Conservation (phyloP, 2,113 vertebrate genomes). For the Pterocles gutturalis region DNA sequence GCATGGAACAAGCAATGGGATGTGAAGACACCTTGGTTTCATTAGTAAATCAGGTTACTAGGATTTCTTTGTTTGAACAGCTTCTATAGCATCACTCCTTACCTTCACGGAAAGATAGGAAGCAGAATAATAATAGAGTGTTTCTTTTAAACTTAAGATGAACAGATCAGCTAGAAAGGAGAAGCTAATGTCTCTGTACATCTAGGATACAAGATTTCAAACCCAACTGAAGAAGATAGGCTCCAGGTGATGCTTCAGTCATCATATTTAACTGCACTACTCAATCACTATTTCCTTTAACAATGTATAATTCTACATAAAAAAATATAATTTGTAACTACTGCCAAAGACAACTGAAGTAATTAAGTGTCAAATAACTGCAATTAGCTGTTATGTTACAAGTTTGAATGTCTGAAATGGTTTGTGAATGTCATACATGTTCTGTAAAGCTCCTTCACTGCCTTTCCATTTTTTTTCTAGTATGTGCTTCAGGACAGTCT, state of each 20-base stretch:
- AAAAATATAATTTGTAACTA: not conserved
- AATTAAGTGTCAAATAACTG: not conserved
- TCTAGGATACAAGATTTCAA: not conserved
- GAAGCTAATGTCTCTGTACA: not conserved
- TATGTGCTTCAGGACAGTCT: not conserved
- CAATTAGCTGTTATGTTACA: not conserved
- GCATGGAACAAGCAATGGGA: not conserved
- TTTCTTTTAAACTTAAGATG: not conserved
- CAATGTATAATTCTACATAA: not conserved
- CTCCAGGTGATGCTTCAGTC: not conserved
- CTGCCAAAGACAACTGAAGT: not conserved
- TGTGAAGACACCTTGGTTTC: not conserved
- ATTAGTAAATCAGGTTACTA: not conserved
- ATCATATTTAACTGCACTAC: not conserved
- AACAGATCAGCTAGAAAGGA: not conserved
- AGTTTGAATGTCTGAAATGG: not conserved
- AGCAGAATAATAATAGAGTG: not conserved
- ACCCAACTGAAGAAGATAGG: not conserved
- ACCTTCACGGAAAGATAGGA: not conserved
- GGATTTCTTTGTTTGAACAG: not conserved
- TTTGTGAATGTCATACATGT: not conserved
- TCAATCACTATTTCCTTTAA: not conserved
- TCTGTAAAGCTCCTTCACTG: not conserved
- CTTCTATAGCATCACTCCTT: not conserved
- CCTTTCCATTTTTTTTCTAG: not conserved